Evolutionary conservation across 30 jellyfish, hydroid and myxozoan species (phyloP).

Genomic region (Phacellophora camtschatica): DNA sequence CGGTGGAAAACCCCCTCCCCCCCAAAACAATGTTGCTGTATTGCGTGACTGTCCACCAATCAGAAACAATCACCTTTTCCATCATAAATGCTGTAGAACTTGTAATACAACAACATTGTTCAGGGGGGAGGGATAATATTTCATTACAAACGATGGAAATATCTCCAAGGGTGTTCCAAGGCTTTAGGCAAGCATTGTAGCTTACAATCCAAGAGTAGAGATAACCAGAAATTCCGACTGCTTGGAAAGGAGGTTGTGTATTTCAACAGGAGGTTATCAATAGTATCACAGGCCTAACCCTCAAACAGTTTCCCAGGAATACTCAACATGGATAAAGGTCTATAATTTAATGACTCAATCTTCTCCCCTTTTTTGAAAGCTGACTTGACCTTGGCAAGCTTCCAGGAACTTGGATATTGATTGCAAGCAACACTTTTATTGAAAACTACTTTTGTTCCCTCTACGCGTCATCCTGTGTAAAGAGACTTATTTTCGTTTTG

Average conservation of each 20-base stretch:
- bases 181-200: too few species aligned
- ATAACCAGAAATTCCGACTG: too few species aligned
- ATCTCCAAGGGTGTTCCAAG: too few species aligned
- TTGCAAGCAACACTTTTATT: neutral
- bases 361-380: slow-evolving; percentile 18
- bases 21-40: too few species aligned
- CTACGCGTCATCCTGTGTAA: neutral
- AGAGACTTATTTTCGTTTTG: neutral
- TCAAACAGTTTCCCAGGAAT: slow-evolving; percentile 55
- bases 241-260: slow-evolving; percentile 6
- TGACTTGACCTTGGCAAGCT: neutral
- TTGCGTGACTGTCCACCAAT: too few species aligned
- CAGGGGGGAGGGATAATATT: too few species aligned
- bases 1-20: too few species aligned
- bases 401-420: neutral
- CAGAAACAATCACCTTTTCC: too few species aligned
- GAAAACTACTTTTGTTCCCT: neutral
- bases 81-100: too few species aligned
- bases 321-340: slow-evolving; percentile 46
- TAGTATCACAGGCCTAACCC: neutral
- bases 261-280: slow-evolving; percentile 11
- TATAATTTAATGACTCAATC: slow-evolving; percentile 18
- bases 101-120: too few species aligned
- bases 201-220: too few species aligned
- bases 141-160: too few species aligned